A percentile compares a stretch with the other conserved stretches of the same genome.
Evolutionary conservation across 2,797 vertebrate species (phyloP).

Genomic region (Gobionotothen gibberifrons): DNA sequence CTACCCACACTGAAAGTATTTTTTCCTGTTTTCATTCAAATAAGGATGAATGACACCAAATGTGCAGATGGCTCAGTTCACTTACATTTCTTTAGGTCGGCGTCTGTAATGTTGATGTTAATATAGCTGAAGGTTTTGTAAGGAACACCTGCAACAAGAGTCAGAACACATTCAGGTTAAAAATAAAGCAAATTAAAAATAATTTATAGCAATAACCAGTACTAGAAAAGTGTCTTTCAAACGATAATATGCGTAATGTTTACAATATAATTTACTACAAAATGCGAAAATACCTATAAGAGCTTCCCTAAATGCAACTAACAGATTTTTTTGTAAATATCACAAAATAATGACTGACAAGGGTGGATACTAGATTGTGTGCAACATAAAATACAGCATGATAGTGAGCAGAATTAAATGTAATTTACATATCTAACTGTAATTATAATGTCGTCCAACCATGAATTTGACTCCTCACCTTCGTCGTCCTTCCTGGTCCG

Average conservation of each 20-base stretch:
- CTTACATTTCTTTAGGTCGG: slow-evolving; percentile 90
- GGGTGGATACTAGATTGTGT: neutral
- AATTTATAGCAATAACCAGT: neutral
- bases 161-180: slow-evolving; percentile 5
- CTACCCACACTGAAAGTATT: neutral
- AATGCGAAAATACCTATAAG: neutral
- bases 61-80: slow-evolving; percentile 13
- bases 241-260: neutral
- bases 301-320: neutral
- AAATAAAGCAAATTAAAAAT: neutral
- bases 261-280: neutral
- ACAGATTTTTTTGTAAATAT: neutral
- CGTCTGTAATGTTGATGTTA: slow-evolving; percentile 88
- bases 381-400: neutral
- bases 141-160: slow-evolving; percentile 84
- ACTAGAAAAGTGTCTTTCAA: neutral
- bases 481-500: slow-evolving; percentile 89
- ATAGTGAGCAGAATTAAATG: neutral
- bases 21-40: neutral
- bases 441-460: neutral
- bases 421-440: neutral
- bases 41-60: neutral
- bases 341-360: neutral
- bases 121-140: slow-evolving; percentile 92
- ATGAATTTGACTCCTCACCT: slow-evolving; percentile 78